Evolutionary conservation across 2,888 invertebrate genomes (phyloP).

Genomic region (Taphrorychus bicolor): DNA sequence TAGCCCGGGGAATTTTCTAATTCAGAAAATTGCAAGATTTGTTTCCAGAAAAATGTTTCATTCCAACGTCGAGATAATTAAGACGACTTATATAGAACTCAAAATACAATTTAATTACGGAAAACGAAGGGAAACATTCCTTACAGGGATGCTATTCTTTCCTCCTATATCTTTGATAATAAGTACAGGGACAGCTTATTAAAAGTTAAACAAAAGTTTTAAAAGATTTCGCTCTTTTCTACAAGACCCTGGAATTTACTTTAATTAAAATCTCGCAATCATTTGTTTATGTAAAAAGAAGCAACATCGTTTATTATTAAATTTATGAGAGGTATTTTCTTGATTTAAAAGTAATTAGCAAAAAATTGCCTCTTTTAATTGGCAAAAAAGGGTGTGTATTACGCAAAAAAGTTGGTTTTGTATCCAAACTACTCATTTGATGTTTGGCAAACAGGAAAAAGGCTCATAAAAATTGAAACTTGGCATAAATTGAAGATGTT

Average conservation of each 20-base stretch:
- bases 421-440: too few relatives aligned
- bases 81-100: constrained; percentile 7
- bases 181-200: constrained; percentile 31
- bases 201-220: constrained; percentile 39
- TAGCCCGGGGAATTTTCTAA: neutral
- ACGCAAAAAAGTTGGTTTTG: too few relatives aligned
- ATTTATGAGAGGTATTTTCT: too few relatives aligned
- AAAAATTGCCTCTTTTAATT: too few relatives aligned
- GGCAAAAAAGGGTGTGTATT: too few relatives aligned
- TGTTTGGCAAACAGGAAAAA: neutral
- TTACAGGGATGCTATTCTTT: constrained; percentile 14
- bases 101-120: constrained; percentile 24
- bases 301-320: too few relatives aligned
- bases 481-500: neutral
- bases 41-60: constrained; percentile 7
- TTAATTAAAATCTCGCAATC: constrained; percentile 26
- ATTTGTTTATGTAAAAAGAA: too few relatives aligned
- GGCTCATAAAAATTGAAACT: neutral
- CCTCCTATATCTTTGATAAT: constrained; percentile 21
- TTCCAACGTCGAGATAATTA: neutral
- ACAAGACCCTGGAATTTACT: constrained; percentile 19
- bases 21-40: neutral
- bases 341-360: too few relatives aligned
- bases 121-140: constrained; percentile 19
- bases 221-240: constrained; percentile 30